These are phyloP conservation scores for Zosterops borbonicus DNA, from an alignment of 2,113 vertebrate genomes.

Conservation along the genomic window DNA sequence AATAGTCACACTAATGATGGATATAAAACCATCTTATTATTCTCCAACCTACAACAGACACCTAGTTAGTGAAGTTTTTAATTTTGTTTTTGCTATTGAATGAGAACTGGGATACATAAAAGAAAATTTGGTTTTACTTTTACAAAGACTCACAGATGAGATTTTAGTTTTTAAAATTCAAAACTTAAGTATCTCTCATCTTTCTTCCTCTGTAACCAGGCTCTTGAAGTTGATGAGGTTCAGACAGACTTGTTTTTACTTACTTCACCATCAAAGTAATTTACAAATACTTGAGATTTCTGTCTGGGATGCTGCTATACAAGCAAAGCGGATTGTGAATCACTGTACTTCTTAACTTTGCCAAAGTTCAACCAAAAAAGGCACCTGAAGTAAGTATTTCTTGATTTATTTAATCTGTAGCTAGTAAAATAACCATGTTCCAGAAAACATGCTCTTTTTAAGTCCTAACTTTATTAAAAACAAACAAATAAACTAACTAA, in stretches of 20 bases:
- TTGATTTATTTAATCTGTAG: slow-evolving; percentile 2
- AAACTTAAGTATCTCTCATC: background rate
- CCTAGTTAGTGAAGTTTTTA: background rate
- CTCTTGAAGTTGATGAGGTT: background rate
- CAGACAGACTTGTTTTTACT: background rate
- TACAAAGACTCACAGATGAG: background rate
- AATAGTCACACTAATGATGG: background rate
- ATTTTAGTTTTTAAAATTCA: background rate
- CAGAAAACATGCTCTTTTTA: background rate
- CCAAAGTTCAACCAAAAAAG: background rate
- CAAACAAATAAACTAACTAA: background rate
- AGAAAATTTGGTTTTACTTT: background rate
- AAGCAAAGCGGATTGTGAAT: background rate
- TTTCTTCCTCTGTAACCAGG: background rate
- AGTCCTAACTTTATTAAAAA: background rate
- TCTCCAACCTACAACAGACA: background rate
- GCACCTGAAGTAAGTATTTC: background rate
- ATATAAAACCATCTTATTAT: background rate
- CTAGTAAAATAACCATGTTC: background rate
- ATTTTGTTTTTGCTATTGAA: background rate
- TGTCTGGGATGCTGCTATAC: background rate
- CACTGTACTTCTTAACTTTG: background rate
- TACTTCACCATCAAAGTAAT: background rate
- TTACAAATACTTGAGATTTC: background rate
- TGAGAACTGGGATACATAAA: background rate